A percentile compares a stretch with the other conserved stretches of the same genome.
These are phyloP conservation scores for Perccottus glenii DNA, from an alignment of 2,113 vertebrate species.

Conservation along the genomic window DNA sequence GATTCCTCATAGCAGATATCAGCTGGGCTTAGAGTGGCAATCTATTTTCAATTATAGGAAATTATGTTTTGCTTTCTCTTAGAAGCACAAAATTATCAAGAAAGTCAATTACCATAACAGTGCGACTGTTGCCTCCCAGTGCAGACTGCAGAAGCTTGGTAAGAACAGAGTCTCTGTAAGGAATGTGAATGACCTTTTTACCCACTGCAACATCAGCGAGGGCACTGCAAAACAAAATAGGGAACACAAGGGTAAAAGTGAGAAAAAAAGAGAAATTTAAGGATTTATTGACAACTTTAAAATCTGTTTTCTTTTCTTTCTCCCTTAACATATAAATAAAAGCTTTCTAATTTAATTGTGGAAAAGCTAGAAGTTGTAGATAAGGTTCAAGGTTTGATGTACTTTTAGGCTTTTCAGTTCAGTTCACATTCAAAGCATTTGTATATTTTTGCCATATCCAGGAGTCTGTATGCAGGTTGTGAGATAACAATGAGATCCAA, in stretches of 20 bases:
- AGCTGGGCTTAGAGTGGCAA: conserved; percentile 86
- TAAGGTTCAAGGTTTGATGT: too few species aligned
- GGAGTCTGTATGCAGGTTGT: too few species aligned
- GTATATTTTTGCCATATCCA: too few species aligned
- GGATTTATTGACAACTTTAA: too few species aligned
- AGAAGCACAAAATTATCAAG: neutral
- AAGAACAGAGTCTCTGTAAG: conserved; percentile 87
- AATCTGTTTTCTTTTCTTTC: too few species aligned
- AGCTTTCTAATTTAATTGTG: neutral
- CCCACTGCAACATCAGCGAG: conserved; percentile 84
- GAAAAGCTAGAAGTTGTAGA: too few species aligned
- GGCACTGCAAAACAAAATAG: conserved; percentile 65
- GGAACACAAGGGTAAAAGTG: neutral
- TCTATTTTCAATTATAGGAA: conserved; percentile 62
- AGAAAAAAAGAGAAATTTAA: neutral
- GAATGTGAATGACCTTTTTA: conserved; percentile 83
- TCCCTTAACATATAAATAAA: neutral
- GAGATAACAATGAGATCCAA: too few species aligned
- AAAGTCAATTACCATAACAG: conserved; percentile 80
- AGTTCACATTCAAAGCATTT: neutral
- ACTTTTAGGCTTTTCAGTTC: neutral
- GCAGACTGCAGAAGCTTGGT: conserved; percentile 89
- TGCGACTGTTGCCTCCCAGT: conserved; percentile 88
- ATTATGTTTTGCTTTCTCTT: neutral
- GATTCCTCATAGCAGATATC: conserved; percentile 89